Evolutionary conservation across 2,113 vertebrate species (phyloP), one percentile per base, ranked within the genome.

Genomic region (Apodemus sylvaticus): DNA sequence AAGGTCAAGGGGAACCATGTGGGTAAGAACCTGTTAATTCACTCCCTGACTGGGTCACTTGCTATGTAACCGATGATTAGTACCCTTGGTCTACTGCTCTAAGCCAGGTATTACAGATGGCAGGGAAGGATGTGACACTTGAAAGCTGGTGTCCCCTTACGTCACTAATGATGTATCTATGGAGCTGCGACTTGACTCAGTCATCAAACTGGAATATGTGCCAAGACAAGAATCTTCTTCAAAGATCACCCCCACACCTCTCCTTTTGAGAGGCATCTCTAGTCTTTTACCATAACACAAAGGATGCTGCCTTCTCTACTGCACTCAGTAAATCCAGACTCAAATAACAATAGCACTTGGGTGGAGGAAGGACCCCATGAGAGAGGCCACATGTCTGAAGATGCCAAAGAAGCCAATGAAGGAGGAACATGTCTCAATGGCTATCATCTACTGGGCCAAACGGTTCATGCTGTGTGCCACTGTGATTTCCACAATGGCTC

Each of bases 1-100:
- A 89, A 88, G 64, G 74, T 88, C 19, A 93, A 83, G 79, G 60
- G 36, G 42, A 89, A 34, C 36, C 22, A 39, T 1, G 4, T 34
- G 51, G 51, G 83, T 86, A n/a, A 19, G 29, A 81, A 93, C 90
- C 51, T n/a, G 76, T 77, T 92, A 79, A 73, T 74, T 87, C 89
- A 96, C 2, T 10, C 14, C 10, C 34, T 29, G 70, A 82, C 39
- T 70, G 71, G 31, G 39, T 94, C 77, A 31, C 48, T 96, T 88
- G n/a, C 68, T 95, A 73, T 22, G 51, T 76, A 94, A 10, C 76
- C 53, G 82, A n/a, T 36, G 45, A 76, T 70, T 71, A 88, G 39
- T 17, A 81, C 48, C 2, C 68, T 95, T 74, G 48, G 36, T 70
- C 86, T 90, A n/a, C 3, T 64, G 81, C 55, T 79, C 60, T 81